phyloP scores from a whole-genome alignment of 2,113 vertebrate genomes.

The Octodon degus region DNA sequence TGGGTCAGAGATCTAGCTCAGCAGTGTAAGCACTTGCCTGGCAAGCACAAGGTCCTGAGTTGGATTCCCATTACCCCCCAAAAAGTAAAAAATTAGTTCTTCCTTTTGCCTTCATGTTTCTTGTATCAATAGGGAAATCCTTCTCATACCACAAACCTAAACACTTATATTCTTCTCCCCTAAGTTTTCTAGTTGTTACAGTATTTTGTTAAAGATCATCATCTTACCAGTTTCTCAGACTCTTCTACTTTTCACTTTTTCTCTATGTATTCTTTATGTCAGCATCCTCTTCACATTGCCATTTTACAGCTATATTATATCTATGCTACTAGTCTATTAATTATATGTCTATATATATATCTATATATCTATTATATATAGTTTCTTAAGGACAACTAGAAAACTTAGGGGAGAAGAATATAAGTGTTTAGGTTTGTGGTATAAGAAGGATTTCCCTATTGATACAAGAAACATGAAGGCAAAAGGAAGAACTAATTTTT shows the following conservation, averaged over 20 bases:
- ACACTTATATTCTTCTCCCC: background rate
- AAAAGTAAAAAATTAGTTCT: background rate
- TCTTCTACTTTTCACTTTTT: background rate
- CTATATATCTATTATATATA: too few relatives aligned
- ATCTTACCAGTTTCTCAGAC: background rate
- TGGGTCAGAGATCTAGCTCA: background rate
- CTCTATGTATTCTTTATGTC: background rate
- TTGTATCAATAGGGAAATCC: background rate
- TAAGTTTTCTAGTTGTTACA: conserved; percentile 6
- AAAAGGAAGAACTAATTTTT: background rate
- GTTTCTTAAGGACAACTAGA: too few relatives aligned
- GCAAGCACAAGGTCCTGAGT: too few relatives aligned
- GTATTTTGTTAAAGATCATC: background rate
- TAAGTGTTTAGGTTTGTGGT: background rate
- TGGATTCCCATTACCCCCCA: too few relatives aligned
- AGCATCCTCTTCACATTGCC: background rate
- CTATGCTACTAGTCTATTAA: background rate
- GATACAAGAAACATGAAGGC: conserved; percentile 8
- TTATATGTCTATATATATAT: too few relatives aligned
- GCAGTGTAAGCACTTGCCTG: too few relatives aligned
- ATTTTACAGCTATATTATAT: background rate
- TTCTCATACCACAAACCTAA: background rate
- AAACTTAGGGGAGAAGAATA: background rate
- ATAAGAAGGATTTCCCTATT: background rate
- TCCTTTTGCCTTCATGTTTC: background rate